Evolutionary conservation across 1,140 invertebrate species (phyloP), one percentile per base, ranked within the genome.

Genomic region (Euwallacea similis): DNA sequence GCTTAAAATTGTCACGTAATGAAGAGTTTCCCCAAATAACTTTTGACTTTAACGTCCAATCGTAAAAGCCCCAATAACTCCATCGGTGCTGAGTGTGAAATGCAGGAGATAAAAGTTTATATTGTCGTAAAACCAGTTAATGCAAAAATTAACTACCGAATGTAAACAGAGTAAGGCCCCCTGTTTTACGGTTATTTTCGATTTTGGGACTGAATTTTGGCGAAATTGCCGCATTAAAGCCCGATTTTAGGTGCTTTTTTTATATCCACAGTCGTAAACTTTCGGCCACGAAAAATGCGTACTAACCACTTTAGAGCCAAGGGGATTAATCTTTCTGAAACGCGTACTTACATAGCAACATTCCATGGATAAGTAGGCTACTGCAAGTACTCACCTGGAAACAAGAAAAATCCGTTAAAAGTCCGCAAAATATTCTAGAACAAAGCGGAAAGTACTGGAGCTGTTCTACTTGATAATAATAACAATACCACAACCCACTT

Each of bases 61-160:
- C 21, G 21, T 33, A 33, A 33, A 33, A 33, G 21, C 21, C 21
- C 21, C 21, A 33, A 33, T 33, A 33, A 33, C 21, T 33, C 21
- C 21, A 33, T 33, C 21, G 16, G 16, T 56, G 16, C 10, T 21
- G 54, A 56, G n/a, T 56, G n/a, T 15, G 54, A 56, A 21, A 56
- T 7, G 54, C 9, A 10, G 16, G 3, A 56, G 54, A 56, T 56
- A 56, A 56, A 56, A 56, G 11, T 56, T 56, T 56, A 56, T 56
- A 56, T 15, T 16, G 11, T 56, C 54, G 16, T 56, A 56, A 56
- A 56, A 13, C 11, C 54, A 56, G 9, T 56, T 21, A 21, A 56
- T 56, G 54, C 16, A 21, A 16, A 56, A 15, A 56, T 56, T n/a
- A 62, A 62, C 60, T 50, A 50, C 46, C 46, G 46, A 10, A 13